Evolutionary conservation across 2,113 vertebrate genomes (phyloP).

Genomic region (Plotosus lineatus): DNA sequence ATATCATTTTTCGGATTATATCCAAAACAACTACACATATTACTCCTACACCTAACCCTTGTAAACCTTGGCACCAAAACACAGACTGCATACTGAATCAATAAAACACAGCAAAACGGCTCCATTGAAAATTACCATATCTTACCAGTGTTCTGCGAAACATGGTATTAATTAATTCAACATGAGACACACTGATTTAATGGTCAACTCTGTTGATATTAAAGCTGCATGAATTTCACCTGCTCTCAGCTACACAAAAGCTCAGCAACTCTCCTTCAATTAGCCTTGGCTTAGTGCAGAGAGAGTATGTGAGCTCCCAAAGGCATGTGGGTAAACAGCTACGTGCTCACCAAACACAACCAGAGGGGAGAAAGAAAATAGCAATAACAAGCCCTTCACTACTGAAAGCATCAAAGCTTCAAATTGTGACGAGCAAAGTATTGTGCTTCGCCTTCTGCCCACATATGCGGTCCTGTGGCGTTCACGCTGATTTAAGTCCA

Average conservation of each 20-base stretch:
- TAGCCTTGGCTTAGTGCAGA: conserved; percentile 26
- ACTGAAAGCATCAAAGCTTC: conserved; percentile 41
- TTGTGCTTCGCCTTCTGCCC: not conserved
- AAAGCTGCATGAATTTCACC: conserved; percentile 19
- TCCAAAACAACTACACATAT: not conserved
- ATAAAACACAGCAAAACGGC: not conserved
- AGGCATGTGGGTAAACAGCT: conserved; percentile 37
- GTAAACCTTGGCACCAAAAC: conserved; percentile 5
- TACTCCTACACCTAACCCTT: not conserved
- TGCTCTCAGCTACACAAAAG: conserved; percentile 21
- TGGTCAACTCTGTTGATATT: not conserved
- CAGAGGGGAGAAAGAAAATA: conserved; percentile 31
- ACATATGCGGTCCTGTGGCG: conserved; percentile 12
- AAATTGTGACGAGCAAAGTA: conserved; percentile 26
- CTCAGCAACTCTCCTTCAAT: conserved; percentile 24
- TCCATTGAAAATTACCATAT: not conserved
- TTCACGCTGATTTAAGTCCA: conserved; percentile 16
- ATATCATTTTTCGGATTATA: not conserved
- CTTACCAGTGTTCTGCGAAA: not conserved
- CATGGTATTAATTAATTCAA: not conserved
- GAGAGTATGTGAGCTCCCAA: conserved; percentile 15
- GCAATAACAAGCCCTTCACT: conserved; percentile 34
- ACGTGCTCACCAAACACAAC: conserved; percentile 29
- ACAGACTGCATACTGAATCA: not conserved
- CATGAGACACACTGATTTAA: not conserved